phyloP scores from a whole-genome alignment of 2,797 vertebrate genomes.

The Fistularia tabacaria region DNA sequence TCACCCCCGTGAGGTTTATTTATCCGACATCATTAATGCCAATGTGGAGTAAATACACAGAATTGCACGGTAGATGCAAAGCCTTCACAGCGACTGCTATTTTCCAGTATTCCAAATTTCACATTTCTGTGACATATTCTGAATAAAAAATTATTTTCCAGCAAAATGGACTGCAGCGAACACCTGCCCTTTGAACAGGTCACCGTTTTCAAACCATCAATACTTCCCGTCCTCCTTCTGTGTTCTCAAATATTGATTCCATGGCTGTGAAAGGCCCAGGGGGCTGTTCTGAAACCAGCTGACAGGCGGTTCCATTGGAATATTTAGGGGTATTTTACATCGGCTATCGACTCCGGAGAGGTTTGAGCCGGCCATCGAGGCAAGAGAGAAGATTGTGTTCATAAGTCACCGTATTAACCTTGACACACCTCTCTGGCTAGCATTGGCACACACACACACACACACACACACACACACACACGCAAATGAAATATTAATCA shows the following conservation, averaged over 20 bases:
- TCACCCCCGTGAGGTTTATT: too few relatives aligned
- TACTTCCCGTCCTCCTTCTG: background rate
- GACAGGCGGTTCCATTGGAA: background rate
- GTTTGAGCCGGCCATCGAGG: background rate
- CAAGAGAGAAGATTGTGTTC: conserved; percentile 25
- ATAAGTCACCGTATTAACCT: conserved; percentile 25
- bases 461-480: conserved; percentile 14
- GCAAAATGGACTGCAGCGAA: background rate
- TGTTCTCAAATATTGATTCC: conserved; percentile 6
- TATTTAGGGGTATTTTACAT: conserved; percentile 25
- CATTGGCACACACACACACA: background rate
- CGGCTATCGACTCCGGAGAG: conserved; percentile 9
- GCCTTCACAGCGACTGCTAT: too few relatives aligned
- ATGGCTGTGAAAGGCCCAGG: conserved; percentile 9
- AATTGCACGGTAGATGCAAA: too few relatives aligned
- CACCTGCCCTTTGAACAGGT: background rate
- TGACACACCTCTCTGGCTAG: conserved; percentile 6
- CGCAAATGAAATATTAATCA: conserved; percentile 65
- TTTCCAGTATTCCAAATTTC: too few relatives aligned
- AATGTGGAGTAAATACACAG: too few relatives aligned
- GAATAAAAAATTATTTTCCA: too few relatives aligned
- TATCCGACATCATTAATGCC: too few relatives aligned
- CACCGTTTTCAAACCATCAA: conserved; percentile 9
- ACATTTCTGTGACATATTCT: too few relatives aligned
- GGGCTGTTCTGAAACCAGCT: background rate